Evolutionary conservation across 2,797 vertebrate genomes (phyloP), one percentile per base, ranked within the genome.

Genomic region (Cynodonichthys magdalenae): DNA sequence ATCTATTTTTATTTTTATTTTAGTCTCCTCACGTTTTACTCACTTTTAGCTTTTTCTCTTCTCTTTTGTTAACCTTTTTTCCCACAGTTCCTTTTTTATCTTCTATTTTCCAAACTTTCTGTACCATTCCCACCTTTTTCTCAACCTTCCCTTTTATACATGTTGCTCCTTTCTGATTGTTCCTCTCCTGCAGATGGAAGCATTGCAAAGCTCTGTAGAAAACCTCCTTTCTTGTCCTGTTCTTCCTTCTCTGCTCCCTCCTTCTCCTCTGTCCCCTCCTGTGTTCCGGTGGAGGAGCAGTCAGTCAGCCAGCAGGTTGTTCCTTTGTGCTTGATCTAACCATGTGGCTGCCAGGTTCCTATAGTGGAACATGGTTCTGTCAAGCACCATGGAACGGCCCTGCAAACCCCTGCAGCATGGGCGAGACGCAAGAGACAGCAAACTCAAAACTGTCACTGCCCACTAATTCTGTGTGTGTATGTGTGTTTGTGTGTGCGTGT

Each of bases 321-420:
- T 99, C 97, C 96, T 95, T 98, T 99, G 97, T 99, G 97, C 97
- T 99, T 99, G 97, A 99, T 99, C 96, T 99, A 99, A 99, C 97
- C 97, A 99, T 99, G 97, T 98, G 97, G 92, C 97, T 96, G 95
- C 94, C 92, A 96, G 95, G 95, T 96, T 89, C 88, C 82, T 95
- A 94, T 93, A 95, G 96, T 96, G 96, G 96, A 96, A 97, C 97
- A 99, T 99, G 97, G 97, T 99, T 99, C 96, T 94, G 95, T 99
- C 97, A 99, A 99, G 97, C 96, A 98, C 97, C 96, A 98, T 96
- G 97, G 97, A 97, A 97, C 90, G 95, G 97, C 96, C 93, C 92
- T 95, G 96, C 96, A 93, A 95, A 94, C 93, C 95, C 95, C 95
- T 95, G 94, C 96, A 96, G 95, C 96, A 97, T 96, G 95, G 88